Base-by-base conservation (phyloP, 2,797 vertebrate genomes). In the Vireo griseus region DNA sequence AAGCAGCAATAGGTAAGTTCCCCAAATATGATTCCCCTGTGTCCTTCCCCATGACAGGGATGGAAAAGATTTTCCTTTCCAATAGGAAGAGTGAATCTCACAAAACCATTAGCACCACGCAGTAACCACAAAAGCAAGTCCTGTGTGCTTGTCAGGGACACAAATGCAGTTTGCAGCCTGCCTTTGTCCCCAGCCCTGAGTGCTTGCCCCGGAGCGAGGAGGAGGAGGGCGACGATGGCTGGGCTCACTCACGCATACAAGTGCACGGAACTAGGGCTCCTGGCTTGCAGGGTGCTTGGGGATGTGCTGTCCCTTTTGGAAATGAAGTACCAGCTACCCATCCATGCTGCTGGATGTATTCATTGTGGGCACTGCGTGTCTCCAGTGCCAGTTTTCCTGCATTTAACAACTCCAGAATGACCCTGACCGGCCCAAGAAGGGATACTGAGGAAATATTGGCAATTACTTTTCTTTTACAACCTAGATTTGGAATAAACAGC, bases 381-480 rank as follows among this genome's bases (percentile, higher is more conserved):
- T 71, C 88, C 24, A 58, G 35, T 4, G 9, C 29, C 40, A 19
- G 39, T 79, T 65, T 69, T 92, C 80, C 40, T 50, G 29, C 65
- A 67, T 74, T 74, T 82, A 74, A 67, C 29, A 84, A 72, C 47
- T 90, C 73, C 52, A 79, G 76, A 69, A 92, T 31, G 47, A 33
- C 39, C 35, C 50, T 3, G 10, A 69, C 22, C 24, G 55, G 22
- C 84, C 76, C 79, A 88, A 55, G 77, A 80, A 65, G 28, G 37
- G 52, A 57, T 71, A 73, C 19, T 0, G 0, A 71, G 39, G 40
- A 6, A 0, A 26, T 51, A 15, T 7, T 62, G 44, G 88, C 40
- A 73, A 71, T 63, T 86, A 33, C 57, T 96, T 87, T 86, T 51
- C 86, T 95, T 92, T 80, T 59, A 89, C 79, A 55, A 58, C 59